phyloP scores from a whole-genome alignment of 2,888 invertebrate species.

The Ormyrus rosae region DNA sequence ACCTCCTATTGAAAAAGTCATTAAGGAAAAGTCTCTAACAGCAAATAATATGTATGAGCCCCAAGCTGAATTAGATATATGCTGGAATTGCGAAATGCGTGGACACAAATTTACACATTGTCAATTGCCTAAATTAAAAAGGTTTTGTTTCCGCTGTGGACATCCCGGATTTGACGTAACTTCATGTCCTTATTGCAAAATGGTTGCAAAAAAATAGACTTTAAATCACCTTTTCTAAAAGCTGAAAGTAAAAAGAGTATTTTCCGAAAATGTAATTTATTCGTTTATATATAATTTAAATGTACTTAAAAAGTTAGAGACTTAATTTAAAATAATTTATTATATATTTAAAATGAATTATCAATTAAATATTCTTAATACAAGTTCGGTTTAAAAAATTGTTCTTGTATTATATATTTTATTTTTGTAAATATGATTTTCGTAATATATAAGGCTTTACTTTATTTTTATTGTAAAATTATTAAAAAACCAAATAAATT shows the following conservation, averaged over 20 bases:
- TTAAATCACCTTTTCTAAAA: neutral
- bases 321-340: neutral
- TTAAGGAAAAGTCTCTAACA: neutral
- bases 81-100: conserved; percentile 40
- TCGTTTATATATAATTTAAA: too few species aligned
- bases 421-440: too few species aligned
- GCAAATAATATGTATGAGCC: neutral
- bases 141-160: conserved; percentile 46
- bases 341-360: neutral
- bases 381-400: too few species aligned
- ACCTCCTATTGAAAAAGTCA: conserved; percentile 11
- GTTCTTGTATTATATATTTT: too few species aligned
- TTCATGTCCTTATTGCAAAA: conserved; percentile 36
- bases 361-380: neutral
- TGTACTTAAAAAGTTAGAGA: too few species aligned
- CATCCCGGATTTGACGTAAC: conserved; percentile 13
- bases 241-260: neutral
- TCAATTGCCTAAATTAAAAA: neutral
- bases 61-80: neutral
- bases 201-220: neutral
- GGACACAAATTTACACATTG: conserved; percentile 27
- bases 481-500: too few species aligned
- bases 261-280: neutral
- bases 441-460: too few species aligned
- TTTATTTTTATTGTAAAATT: too few species aligned